phyloP scores from a whole-genome alignment of 1,140 invertebrate genomes.

The Oryzaephilus surinamensis region DNA sequence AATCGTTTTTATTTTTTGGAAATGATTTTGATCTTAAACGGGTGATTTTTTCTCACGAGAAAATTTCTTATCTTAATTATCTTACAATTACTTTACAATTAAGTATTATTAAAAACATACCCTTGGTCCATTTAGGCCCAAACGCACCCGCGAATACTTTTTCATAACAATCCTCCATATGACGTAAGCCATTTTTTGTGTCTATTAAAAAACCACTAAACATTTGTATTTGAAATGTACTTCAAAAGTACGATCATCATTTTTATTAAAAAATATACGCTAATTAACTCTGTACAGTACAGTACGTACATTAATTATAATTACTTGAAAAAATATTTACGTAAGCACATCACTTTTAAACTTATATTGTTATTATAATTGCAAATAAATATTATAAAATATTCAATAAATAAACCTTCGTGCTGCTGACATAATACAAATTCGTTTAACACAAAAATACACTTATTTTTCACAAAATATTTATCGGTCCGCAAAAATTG shows the following conservation, averaged over 20 bases:
- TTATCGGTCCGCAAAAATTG: too few species aligned
- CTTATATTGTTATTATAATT: constrained; percentile 1
- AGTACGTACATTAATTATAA: background rate
- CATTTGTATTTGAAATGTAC: constrained; percentile 5
- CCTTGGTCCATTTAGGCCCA: constrained; percentile 23
- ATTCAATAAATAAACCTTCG: too few species aligned
- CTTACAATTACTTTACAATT: too few species aligned
- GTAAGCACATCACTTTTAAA: background rate
- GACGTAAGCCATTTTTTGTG: constrained; percentile 30
- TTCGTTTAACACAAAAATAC: too few species aligned
- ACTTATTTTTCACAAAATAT: too few species aligned
- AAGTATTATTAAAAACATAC: constrained; percentile 18
- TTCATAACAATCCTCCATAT: constrained; percentile 35
- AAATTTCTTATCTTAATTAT: too few species aligned
- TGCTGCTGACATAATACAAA: too few species aligned
- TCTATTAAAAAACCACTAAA: constrained; percentile 11
- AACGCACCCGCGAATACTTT: constrained; percentile 30
- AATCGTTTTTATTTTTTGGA: too few species aligned
- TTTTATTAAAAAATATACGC: background rate
- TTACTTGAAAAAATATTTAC: constrained; percentile 1
- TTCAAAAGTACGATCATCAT: background rate
- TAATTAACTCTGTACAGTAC: constrained; percentile 1
- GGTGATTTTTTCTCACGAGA: too few species aligned
- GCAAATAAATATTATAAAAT: too few species aligned
- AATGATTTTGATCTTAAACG: too few species aligned